Base-by-base conservation (phyloP, 2,797 vertebrate genomes). In the Pseudocheirus occidentalis region DNA sequence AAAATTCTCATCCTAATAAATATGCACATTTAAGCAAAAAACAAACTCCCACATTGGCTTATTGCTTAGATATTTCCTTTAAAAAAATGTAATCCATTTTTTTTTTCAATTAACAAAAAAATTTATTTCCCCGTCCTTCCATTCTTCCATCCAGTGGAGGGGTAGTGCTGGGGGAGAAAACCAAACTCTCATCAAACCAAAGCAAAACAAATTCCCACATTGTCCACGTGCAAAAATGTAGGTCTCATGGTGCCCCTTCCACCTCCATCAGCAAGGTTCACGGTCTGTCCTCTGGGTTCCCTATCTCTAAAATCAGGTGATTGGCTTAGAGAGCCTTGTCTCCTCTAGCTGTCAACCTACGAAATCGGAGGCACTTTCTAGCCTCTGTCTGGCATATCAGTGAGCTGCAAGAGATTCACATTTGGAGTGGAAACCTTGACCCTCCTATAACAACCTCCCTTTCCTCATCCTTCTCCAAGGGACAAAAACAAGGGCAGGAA, bases 351-450 rank as follows among this genome's bases (percentile, higher is more conserved):
- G 34, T 21, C n/a, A 81, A 46, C 7, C 73, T 24, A 27, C 95
- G 91, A 90, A 29, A 95, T 66, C 40, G 46, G 52, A 95, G 92
- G 92, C 11, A 59, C 91, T 55, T 91, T 92, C 53, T 16, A 53
- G 90, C 46, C 90, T 46, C 24, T 50, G 92, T 93, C n/a, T 0
- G 1, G 57, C 18, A 13, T 0, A 28, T 0, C 53, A 93, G 53
- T n/a, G 46, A 62, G 91, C 6, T 10, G 0, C 18, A 7, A 87
- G 40, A 87, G 27, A 50, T 12, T 50, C 40, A 46, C 40, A 87
- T 50, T 87, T 87, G 73, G 73, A 40, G 73, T 87, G 10, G 50
- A 87, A 87, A 87, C 73, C 73, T 87, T 50, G 40, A 50, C 40
- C 73, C 40, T 46, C 73, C 24, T 81, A 46, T 81, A 24, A 46